Evolutionary conservation across 1,140 invertebrate species (phyloP).

Genomic region (Scaptomyza graminum): DNA sequence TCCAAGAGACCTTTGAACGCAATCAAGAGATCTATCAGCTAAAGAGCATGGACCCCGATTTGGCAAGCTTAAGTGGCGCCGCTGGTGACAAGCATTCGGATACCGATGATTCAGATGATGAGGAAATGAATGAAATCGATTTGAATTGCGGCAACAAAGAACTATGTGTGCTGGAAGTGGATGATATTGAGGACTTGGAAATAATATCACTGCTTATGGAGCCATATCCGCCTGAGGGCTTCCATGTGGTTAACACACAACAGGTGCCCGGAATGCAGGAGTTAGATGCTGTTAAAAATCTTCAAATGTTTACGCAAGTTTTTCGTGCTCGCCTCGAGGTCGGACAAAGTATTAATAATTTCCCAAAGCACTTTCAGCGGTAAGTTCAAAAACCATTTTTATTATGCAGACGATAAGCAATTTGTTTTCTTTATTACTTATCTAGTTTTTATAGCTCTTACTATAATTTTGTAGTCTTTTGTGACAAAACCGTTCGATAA

Average conservation of each 20-base stretch:
- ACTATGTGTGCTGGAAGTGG: conserved; percentile 93
- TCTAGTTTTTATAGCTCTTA: not conserved
- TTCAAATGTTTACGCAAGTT: conserved; percentile 95
- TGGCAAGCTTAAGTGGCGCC: conserved; percentile 16
- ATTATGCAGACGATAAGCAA: not conserved
- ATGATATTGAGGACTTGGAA: conserved; percentile 94
- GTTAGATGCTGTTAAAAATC: conserved; percentile 88
- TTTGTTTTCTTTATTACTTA: not conserved
- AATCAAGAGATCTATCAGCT: conserved; percentile 89
- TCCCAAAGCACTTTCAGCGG: conserved; percentile 86
- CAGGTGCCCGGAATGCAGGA: conserved; percentile 89
- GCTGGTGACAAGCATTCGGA: conserved; percentile 84
- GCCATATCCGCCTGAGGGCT: conserved; percentile 90
- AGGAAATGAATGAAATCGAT: conserved; percentile 90
- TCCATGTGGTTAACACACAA: conserved; percentile 94
- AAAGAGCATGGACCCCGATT: conserved; percentile 83
- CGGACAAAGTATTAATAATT: conserved; percentile 86
- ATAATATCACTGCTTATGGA: conserved; percentile 92
- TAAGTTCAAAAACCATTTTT: conserved; percentile 3
- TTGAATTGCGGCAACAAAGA: conserved; percentile 92
- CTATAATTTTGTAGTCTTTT: not conserved
- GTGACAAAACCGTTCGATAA: too few relatives aligned
- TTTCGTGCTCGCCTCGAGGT: conserved; percentile 89
- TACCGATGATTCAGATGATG: conserved; percentile 90
- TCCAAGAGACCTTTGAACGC: conserved; percentile 88